Base-by-base conservation (phyloP, 2,797 vertebrate species). In the Fistularia commersonii region DNA sequence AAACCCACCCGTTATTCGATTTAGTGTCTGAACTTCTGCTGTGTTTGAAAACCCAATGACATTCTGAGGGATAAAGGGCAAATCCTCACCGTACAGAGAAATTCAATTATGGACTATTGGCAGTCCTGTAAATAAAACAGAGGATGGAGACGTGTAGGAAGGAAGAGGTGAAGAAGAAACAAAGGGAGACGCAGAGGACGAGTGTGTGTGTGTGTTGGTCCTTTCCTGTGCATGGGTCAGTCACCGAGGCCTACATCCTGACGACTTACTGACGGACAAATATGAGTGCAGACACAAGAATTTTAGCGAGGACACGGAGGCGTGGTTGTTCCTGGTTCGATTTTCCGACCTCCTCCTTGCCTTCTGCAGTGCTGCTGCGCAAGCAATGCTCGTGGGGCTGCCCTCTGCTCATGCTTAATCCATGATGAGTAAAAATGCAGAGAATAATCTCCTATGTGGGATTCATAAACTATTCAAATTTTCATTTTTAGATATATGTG, bases 21-120 rank as follows among this genome's bases (percentile, higher is more conserved):
- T 23, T 23, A 23, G 23, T 23, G 4, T 23, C 23, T 23, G 23
- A 23, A 23, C 23, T 23, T 23, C 2, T 23, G 23, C 23, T 23
- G 23, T 23, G 23, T 23, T 33, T 57, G 45, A 45, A 69, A 76
- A 61, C 58, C 60, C 52, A 33, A 49, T 6, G 6, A 44, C 52
- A 48, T 60, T 60, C 41, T 64, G 32, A n/a, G 32, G 8, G 8
- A 54, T 33, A 23, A 81, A 73, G 80, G 54, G 61, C 48, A 56
- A 45, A 66, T 52, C 43, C 50, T 72, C 52, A 61, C 69, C 53
- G 1, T 51, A 64, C 3, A 9, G 45, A 66, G 39, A 76, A 79
- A 81, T 72, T 56, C 7, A 65, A 68, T 77, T 64, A 78, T 42
- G 11, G 48, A 32, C 51, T 50, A 50, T 41, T 71, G 69, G 66